Evolutionary conservation across 2,113 vertebrate genomes (phyloP), one percentile per base, ranked within the genome.

Genomic region (Pluvialis apricaria): DNA sequence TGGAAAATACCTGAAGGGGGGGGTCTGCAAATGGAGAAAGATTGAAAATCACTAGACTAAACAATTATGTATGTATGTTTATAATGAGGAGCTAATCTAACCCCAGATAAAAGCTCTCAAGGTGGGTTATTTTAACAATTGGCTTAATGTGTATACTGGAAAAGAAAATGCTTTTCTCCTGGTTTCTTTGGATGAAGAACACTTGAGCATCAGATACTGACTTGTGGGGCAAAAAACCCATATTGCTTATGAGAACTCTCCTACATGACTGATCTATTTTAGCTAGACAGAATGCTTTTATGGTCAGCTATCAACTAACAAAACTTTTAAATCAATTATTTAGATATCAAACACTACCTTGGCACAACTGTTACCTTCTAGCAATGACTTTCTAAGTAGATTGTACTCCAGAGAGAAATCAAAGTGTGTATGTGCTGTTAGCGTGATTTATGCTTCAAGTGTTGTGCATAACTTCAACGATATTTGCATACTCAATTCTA

Each of bases 281-380:
- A 86, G 76, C 57, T n/a, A 85, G 34, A 44, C 19, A 82, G 58
- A 78, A 90, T 71, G 55, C 4, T 94, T 88, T 89, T 88, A 77
- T 86, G 51, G 45, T 86, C 91, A 93, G 58, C 60, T 64, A 82
- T 90, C 87, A 45, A 78, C 47, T 89, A 88, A 88, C 73, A 90
- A 94, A 61, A 69, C 6, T 60, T 95, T 92, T 18, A 96, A 97
- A 95, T 95, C 31, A 84, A 90, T 97, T 94, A 51, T 95, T 97
- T 95, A 92, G 91, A 38, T 97, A 96, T 86, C 55, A 89, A 88
- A 93, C 26, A 52, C 42, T 62, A 57, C 70, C 52, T 83, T 93
- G 51, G 69, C 70, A 90, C 62, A 86, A 83, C 34, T 94, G 82
- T 94, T 97, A 86, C 94, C 86, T 94, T 94, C 40, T 36, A 61